These are phyloP conservation scores for Metalampra italica DNA, from an alignment of 2,888 invertebrate genomes.

Conservation along the genomic window DNA sequence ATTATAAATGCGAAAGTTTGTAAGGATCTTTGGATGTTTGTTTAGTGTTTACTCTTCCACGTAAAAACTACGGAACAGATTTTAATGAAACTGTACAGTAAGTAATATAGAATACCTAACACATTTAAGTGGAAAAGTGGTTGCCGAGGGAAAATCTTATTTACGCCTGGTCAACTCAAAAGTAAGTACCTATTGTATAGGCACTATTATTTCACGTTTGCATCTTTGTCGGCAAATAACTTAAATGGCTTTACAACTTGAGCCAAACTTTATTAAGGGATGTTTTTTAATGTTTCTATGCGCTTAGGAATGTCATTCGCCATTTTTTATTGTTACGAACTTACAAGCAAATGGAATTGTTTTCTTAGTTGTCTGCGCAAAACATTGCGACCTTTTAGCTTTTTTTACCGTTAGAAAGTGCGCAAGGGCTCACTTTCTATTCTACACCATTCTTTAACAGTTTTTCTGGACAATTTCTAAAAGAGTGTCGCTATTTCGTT, in stretches of 20 bases:
- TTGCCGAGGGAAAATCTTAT: too few relatives aligned
- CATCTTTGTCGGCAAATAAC: neutral
- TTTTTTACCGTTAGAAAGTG: slow-evolving; percentile 51
- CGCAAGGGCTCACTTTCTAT: slow-evolving; percentile 29
- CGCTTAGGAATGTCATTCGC: slow-evolving; percentile 15
- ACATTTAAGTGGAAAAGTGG: too few relatives aligned
- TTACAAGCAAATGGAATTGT: slow-evolving; percentile 9
- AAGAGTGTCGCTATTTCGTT: neutral
- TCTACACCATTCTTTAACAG: slow-evolving; percentile 16
- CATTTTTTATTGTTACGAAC: slow-evolving; percentile 17
- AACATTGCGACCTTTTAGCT: slow-evolving; percentile 39
- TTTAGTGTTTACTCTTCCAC: too few relatives aligned
- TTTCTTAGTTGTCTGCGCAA: slow-evolving; percentile 34
- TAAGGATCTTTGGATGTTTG: too few relatives aligned
- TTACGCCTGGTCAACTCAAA: too few relatives aligned
- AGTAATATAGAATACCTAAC: too few relatives aligned
- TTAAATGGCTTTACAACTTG: slow-evolving; percentile 9
- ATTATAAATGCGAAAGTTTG: too few relatives aligned
- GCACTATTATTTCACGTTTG: too few relatives aligned
- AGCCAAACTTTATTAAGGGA: slow-evolving; percentile 4
- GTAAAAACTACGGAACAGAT: too few relatives aligned
- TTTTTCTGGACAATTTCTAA: slow-evolving; percentile 3
- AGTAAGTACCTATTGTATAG: too few relatives aligned
- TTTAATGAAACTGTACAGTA: too few relatives aligned
- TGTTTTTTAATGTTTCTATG: slow-evolving; percentile 17